Base-by-base conservation (phyloP, 2,888 invertebrate species). In the Thera obeliscata region DNA sequence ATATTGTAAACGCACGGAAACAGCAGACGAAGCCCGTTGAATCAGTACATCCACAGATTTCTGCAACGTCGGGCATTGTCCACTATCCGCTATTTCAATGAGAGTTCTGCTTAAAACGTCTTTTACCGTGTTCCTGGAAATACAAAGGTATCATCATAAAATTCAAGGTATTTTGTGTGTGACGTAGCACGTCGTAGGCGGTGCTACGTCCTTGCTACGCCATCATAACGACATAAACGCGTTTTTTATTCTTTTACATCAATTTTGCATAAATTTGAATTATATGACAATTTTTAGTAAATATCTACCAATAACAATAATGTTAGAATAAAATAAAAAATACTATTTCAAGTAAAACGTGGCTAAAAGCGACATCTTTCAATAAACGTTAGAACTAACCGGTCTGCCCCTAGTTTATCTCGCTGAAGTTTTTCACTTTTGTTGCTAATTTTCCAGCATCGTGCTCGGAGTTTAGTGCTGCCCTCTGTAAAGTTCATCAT, bases 361-460 rank as follows among this genome's bases (percentile, higher is more conserved):
- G 43, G n/a, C 43, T 22, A 35, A 57, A 50, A 78, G 75, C 79
- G 85, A 82, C 91, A 88, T 87, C 91, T 90, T 8, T 56, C 3
- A 2, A 12, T 6, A 56, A 0, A 3, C 1, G 1, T 2, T 8
- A 2, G 64, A 35, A 80, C 64, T 83, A 63, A 92, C 92, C 90
- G 83, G 72, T 91, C 88, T 38, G 80, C 80, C 0, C 72, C 64
- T 33, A 90, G 81, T 72, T 91, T 91, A 38, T 81, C 81, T 5
- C 78, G 76, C 70, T 87, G 83, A 12, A 83, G 80, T 65, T 78
- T 81, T 70, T 86, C 82, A 49, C 69, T 75, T 72, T 83, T 84
- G 64, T 62, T 75, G 7, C 56, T 56, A 55, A 74, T 76, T 48
- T 72, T 74, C 78, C 79, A 78, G 46, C 67, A 74, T 41, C 74